Conservation (phyloP, 2,113 vertebrate genomes). For the Indicator indicator region DNA sequence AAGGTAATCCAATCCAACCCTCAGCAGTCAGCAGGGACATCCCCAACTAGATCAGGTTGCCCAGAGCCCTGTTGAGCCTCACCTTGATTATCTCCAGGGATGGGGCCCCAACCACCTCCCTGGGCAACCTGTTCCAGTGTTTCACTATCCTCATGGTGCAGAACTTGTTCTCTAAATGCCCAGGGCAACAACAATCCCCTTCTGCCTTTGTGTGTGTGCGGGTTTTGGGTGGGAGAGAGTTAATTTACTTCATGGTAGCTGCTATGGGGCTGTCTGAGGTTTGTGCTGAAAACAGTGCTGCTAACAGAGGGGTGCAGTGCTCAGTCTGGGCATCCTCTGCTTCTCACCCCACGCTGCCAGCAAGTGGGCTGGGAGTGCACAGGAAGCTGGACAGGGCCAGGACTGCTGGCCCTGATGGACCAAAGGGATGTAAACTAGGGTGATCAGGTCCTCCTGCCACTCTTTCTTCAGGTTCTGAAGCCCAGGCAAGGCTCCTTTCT, state of each 20-base stretch:
- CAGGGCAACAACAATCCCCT: not conserved
- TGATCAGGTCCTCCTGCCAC: not conserved
- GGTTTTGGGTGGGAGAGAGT: not conserved
- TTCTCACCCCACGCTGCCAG: not conserved
- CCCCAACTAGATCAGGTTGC: no score
- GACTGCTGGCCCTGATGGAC: not conserved
- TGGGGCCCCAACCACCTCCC: no score
- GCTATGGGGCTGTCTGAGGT: no score
- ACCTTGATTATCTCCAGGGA: no score
- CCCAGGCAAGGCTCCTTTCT: not conserved
- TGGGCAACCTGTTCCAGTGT: no score
- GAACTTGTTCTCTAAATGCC: not conserved
- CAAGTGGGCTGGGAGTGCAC: rapidly evolving
- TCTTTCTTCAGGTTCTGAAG: not conserved
- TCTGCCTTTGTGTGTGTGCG: not conserved
- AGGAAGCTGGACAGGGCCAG: no score
- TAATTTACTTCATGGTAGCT: not conserved
- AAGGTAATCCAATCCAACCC: no score
- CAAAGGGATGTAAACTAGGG: not conserved
- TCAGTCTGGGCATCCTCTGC: not conserved
- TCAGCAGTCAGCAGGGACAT: no score
- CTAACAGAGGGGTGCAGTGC: not conserved
- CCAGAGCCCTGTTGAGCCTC: no score
- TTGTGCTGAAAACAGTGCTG: not conserved
- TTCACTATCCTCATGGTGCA: no score